These are phyloP conservation scores for Leptoclinus maculatus DNA, from an alignment of 2,797 vertebrate species.

Conservation along the genomic window DNA sequence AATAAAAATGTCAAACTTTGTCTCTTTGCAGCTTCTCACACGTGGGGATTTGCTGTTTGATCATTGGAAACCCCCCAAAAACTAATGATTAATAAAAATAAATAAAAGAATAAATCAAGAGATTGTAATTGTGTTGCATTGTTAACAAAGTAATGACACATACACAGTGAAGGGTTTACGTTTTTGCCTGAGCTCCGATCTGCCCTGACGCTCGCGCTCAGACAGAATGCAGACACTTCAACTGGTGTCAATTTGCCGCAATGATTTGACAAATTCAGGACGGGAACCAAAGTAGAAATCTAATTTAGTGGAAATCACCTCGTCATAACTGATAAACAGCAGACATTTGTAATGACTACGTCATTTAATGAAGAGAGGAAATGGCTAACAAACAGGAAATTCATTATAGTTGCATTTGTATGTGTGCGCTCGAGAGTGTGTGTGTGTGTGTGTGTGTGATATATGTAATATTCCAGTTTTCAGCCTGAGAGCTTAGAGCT, in stretches of 20 bases:
- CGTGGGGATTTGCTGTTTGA: not conserved
- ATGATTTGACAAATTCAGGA: constrained; percentile 52
- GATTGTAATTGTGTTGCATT: not conserved
- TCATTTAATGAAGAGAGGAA: constrained; percentile 65
- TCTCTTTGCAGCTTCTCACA: not conserved
- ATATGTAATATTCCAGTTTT: constrained; percentile 77
- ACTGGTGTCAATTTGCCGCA: constrained; percentile 20
- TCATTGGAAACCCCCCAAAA: not conserved
- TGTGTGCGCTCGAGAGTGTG: not conserved
- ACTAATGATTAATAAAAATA: not conserved
- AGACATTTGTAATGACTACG: constrained; percentile 50
- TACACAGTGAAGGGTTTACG: not conserved
- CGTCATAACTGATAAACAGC: constrained; percentile 45
- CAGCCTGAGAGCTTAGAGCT: constrained; percentile 79
- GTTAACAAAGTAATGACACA: not conserved
- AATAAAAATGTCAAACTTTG: not conserved
- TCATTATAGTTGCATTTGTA: constrained; percentile 38
- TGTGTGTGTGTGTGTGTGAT: constrained; percentile 23
- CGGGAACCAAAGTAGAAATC: constrained; percentile 35
- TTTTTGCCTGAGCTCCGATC: constrained; percentile 26
- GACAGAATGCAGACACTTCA: constrained; percentile 35
- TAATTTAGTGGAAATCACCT: constrained; percentile 57
- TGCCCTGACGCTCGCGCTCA: not conserved
- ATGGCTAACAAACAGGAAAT: constrained; percentile 64
- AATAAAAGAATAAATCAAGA: not conserved